phyloP scores from a whole-genome alignment of 1,140 invertebrate genomes.

The Papilio polytes region DNA sequence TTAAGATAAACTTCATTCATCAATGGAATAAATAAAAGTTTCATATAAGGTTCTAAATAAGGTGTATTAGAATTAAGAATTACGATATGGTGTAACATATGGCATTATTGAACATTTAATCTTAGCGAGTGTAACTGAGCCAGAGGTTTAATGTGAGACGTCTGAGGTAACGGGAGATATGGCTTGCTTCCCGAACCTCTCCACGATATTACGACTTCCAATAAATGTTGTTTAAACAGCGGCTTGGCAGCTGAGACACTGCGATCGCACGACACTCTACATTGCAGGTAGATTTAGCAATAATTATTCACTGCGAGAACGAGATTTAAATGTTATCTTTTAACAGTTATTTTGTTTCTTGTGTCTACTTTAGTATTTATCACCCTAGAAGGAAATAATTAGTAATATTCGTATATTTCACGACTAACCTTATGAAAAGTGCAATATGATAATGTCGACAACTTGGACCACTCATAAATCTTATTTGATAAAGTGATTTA shows the following conservation, averaged over 20 bases:
- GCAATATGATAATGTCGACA: no score
- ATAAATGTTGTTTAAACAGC: constrained; percentile 26
- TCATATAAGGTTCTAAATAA: no score
- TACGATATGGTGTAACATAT: constrained; percentile 43
- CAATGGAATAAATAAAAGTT: no score
- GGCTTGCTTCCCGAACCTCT: constrained; percentile 15
- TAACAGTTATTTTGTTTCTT: neutral
- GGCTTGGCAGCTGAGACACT: constrained; percentile 23
- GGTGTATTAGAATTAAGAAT: neutral
- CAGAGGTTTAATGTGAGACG: constrained; percentile 49
- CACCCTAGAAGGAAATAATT: no score
- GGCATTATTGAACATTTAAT: constrained; percentile 46
- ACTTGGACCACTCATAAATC: no score
- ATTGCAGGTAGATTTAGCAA: neutral
- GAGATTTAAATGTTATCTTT: constrained; percentile 2
- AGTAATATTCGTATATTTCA: neutral
- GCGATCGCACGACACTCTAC: neutral
- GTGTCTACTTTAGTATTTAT: no score
- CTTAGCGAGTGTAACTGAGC: constrained; percentile 41
- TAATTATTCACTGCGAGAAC: neutral
- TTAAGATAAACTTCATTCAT: no score
- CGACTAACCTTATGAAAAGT: no score
- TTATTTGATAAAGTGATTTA: no score
- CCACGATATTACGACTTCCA: constrained; percentile 8
- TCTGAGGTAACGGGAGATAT: constrained; percentile 51